Evolutionary conservation across 2,888 invertebrate genomes (phyloP).

Genomic region (Cantharis lateralis): DNA sequence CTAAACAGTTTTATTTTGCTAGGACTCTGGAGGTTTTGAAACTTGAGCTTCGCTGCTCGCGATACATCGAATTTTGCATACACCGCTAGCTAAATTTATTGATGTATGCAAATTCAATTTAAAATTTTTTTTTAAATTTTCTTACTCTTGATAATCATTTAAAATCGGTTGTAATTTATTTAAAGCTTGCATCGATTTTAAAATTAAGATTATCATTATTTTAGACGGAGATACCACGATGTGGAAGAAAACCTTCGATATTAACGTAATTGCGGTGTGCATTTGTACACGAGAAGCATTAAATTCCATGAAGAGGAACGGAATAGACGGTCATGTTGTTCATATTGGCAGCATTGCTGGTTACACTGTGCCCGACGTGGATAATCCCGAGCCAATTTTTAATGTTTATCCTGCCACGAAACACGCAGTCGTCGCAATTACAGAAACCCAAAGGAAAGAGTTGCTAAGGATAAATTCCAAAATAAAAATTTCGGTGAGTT

Average conservation of each 20-base stretch:
- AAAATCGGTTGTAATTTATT: neutral
- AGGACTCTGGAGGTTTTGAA: neutral
- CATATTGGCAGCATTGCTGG: slow-evolving; percentile 20
- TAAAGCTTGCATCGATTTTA: neutral
- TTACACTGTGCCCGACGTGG: slow-evolving; percentile 14
- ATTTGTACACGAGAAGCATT: slow-evolving; percentile 38
- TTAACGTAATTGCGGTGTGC: slow-evolving; percentile 38
- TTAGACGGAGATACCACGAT: slow-evolving; percentile 35
- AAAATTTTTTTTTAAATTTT: neutral
- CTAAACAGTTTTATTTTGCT: neutral
- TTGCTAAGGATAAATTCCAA: slow-evolving; percentile 7
- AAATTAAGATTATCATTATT: neutral
- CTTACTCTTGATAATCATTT: neutral
- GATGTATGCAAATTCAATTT: neutral
- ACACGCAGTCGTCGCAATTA: slow-evolving; percentile 22
- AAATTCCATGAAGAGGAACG: slow-evolving; percentile 36
- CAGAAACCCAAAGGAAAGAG: slow-evolving; percentile 21
- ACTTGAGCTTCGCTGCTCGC: neutral
- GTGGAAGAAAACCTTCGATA: slow-evolving; percentile 41
- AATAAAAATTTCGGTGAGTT: slow-evolving; percentile 22
- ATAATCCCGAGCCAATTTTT: slow-evolving; percentile 11
- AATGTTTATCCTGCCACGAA: slow-evolving; percentile 26
- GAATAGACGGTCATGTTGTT: slow-evolving; percentile 32
- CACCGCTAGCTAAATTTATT: neutral
- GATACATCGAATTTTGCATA: neutral